A percentile compares a stretch with the other conserved stretches of the same genome.
These are phyloP conservation scores for Nomada fabriciana DNA, from an alignment of 2,888 invertebrate genomes.

Conservation along the genomic window DNA sequence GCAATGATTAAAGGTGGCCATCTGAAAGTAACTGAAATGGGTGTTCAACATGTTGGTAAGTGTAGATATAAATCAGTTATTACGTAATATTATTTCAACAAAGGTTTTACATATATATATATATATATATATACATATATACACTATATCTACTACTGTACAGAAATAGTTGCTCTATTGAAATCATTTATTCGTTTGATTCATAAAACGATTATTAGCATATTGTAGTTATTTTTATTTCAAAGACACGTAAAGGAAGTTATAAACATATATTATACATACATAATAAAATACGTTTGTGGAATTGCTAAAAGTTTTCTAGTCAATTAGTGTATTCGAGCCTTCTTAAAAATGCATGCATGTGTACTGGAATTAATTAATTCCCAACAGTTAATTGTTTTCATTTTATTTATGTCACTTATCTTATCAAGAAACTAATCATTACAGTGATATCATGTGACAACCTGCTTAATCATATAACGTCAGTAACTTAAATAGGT, in stretches of 20 bases:
- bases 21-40: constrained; percentile 93
- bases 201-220: too few species aligned
- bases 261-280: too few species aligned
- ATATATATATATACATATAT: background rate
- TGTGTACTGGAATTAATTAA: constrained; percentile 7
- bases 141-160: background rate
- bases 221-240: background rate
- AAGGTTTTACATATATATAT: background rate
- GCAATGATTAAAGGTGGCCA: constrained; percentile 94
- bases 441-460: constrained; percentile 56
- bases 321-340: background rate
- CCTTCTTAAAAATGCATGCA: background rate
- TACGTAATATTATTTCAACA: background rate
- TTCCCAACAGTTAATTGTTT: constrained; percentile 2
- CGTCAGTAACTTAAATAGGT: constrained; percentile 57
- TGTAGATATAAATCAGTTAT: constrained; percentile 73
- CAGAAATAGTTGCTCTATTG: too few species aligned
- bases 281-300: background rate
- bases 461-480: constrained; percentile 54
- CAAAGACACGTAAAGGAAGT: background rate
- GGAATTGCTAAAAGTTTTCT: background rate
- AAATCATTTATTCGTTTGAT: too few species aligned
- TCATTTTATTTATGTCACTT: constrained; percentile 58
- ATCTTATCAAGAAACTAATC: constrained; percentile 75
- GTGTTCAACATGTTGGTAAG: constrained; percentile 89